phyloP scores from a whole-genome alignment of 30 jellyfish, hydroid and myxozoan species.

The Chrysaora quinquecirrha region DNA sequence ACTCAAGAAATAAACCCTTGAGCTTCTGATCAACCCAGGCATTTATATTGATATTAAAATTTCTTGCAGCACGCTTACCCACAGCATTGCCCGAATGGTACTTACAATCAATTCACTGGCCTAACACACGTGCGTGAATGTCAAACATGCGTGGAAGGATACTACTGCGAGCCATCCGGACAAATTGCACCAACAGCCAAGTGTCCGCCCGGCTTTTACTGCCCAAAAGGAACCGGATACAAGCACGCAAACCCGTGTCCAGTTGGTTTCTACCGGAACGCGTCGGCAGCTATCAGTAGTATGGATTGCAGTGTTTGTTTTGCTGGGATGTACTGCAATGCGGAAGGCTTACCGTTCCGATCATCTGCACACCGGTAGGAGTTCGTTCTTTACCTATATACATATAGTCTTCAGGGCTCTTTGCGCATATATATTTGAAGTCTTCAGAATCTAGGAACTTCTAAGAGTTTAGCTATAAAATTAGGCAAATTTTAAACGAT shows the following conservation, averaged over 20 bases:
- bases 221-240: slow-evolving; percentile 94
- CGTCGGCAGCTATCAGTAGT: slow-evolving; percentile 94
- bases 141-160: slow-evolving; percentile 84
- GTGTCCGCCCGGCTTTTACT: slow-evolving; percentile 96
- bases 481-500: too few relatives aligned
- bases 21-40: too few relatives aligned
- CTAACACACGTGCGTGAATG: slow-evolving; percentile 84
- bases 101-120: slow-evolving; percentile 81
- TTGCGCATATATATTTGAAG: too few relatives aligned
- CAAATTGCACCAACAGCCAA: slow-evolving; percentile 75
- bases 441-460: too few relatives aligned
- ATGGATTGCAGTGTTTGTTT: slow-evolving; percentile 92
- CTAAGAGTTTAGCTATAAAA: too few relatives aligned
- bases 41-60: too few relatives aligned
- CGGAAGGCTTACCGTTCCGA: slow-evolving; percentile 84
- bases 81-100: slow-evolving; percentile 95
- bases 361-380: slow-evolving; percentile 87
- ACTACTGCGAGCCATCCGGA: slow-evolving; percentile 96
- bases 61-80: slow-evolving; percentile 72
- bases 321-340: slow-evolving; percentile 92
- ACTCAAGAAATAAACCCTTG: too few relatives aligned
- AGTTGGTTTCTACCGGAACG: slow-evolving; percentile 92
- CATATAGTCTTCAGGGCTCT: too few relatives aligned
- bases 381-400: too few relatives aligned
- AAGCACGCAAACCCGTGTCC: slow-evolving; percentile 91